Conservation (phyloP, 2,113 vertebrate genomes). For the Pleuronectes platessa region DNA sequence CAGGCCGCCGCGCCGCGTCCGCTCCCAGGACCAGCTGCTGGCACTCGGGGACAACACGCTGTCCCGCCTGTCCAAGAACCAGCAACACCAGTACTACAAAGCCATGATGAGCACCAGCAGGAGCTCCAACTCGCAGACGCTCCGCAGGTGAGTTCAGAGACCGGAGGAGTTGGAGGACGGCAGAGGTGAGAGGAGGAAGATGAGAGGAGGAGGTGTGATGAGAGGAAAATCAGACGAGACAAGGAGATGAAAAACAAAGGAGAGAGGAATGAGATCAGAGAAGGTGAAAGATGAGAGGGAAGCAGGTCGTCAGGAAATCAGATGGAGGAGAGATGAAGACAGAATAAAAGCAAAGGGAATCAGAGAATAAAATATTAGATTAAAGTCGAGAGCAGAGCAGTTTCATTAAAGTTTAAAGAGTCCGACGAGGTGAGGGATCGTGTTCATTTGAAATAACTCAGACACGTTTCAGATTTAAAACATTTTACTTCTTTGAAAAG, state of each 20-base stretch:
- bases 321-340: neutral
- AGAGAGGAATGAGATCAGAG: slow-evolving; percentile 10
- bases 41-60: slow-evolving; percentile 79
- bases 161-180: neutral
- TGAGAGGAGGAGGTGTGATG: neutral
- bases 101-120: slow-evolving; percentile 79
- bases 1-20: slow-evolving; percentile 81
- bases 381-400: slow-evolving; percentile 1
- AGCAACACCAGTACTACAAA: slow-evolving; percentile 85
- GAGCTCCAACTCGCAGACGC: slow-evolving; percentile 73
- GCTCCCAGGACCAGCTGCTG: slow-evolving; percentile 91
- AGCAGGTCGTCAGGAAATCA: neutral
- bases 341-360: neutral
- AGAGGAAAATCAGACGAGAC: neutral
- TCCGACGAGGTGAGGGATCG: neutral
- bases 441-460: neutral
- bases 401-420: slow-evolving; percentile 5
- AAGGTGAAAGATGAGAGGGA: neutral
- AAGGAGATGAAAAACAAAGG: neutral
- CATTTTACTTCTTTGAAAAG: neutral
- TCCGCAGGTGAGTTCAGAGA: slow-evolving; percentile 70
- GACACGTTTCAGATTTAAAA: neutral
- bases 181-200: neutral
- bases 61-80: slow-evolving; percentile 82
- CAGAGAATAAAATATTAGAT: neutral